Evolutionary conservation across 2,888 invertebrate species (phyloP).

Genomic region (Sycophila texana): DNA sequence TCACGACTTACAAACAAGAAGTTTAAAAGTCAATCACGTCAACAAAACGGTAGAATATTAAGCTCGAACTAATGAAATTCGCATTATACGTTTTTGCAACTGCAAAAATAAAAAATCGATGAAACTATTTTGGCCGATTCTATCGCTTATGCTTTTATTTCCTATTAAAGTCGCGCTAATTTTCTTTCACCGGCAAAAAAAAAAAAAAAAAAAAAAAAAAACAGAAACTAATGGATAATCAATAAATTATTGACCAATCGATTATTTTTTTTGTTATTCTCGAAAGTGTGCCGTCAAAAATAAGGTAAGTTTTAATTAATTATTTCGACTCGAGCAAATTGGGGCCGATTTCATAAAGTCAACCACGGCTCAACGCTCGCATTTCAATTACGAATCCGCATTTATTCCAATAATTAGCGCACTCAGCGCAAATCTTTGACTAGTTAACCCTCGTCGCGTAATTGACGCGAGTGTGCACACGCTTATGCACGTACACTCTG

Average conservation of each 20-base stretch:
- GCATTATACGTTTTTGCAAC: background rate
- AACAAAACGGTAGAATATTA: no score
- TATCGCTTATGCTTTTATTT: conserved; percentile 10
- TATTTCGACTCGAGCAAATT: conserved; percentile 18
- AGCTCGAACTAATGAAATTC: no score
- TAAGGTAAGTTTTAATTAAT: conserved; percentile 36
- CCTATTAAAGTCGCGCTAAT: conserved; percentile 13
- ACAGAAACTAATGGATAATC: conserved; percentile 26
- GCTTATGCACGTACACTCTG: background rate
- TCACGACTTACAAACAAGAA: no score
- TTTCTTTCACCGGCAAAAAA: background rate
- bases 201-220: no score
- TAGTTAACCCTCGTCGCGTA: conserved; percentile 39
- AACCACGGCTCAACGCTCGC: conserved; percentile 5
- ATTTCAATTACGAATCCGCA: conserved; percentile 42
- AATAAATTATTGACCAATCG: conserved; percentile 1
- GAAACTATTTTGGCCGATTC: background rate
- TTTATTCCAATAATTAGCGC: conserved; percentile 50
- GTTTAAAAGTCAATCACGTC: no score
- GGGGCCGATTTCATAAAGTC: conserved; percentile 19
- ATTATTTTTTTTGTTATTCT: background rate
- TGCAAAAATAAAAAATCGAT: background rate
- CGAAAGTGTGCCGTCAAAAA: conserved; percentile 7
- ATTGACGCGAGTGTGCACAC: conserved; percentile 30
- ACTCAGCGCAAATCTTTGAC: conserved; percentile 46